Base-by-base conservation (phyloP, 1,140 invertebrate genomes). In the Nixonia krombeini region DNA sequence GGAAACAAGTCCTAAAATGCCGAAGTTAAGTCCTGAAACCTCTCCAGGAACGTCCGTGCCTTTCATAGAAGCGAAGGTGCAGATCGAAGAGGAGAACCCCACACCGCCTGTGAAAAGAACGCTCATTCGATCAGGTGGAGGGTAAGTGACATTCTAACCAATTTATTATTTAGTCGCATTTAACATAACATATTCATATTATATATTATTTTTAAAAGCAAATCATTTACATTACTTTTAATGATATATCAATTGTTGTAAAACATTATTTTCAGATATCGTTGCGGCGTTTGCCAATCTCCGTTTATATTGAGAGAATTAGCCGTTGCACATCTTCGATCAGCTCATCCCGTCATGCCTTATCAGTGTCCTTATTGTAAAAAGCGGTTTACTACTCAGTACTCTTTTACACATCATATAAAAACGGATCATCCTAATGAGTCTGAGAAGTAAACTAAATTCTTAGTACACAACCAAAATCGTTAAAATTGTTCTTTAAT, bases 351-450 rank as follows among this genome's bases (percentile, higher is more conserved):
- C 1, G 15, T 75, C 4, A 80, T 80, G 72, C 76, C 79, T 80
- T 40, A 79, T 66, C 78, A 80, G 28, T 81, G 78, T 47, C 78
- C 76, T 56, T 79, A 81, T 51, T 81, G 79, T 52, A 81, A 80
- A 47, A 79, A 74, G 51, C 73, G 74, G 8, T 81, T 81, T 16
- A 76, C 74, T 6, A 81, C 78, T 2, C 76, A 79, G 55, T 81
- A 78, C 15, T 74, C 53, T 4, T 81, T 81, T 23, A 73, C 75
- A 0, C 78, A 79, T 68, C 79, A 81, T 46, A 79, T 81, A 25
- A 80, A 79, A 61, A 68, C 75, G 1, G 71, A 76, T 18, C 79
- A 81, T 70, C 79, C 72, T 1, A 69, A 80, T 15, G 76, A 79
- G 13, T 73, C 75, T 9, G 78, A 79, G 37, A 80, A 78, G 28